A percentile compares a stretch with the other conserved stretches of the same genome.
Evolutionary conservation across 2,888 invertebrate genomes (phyloP).

Genomic region (Noctuana brunneofusca): DNA sequence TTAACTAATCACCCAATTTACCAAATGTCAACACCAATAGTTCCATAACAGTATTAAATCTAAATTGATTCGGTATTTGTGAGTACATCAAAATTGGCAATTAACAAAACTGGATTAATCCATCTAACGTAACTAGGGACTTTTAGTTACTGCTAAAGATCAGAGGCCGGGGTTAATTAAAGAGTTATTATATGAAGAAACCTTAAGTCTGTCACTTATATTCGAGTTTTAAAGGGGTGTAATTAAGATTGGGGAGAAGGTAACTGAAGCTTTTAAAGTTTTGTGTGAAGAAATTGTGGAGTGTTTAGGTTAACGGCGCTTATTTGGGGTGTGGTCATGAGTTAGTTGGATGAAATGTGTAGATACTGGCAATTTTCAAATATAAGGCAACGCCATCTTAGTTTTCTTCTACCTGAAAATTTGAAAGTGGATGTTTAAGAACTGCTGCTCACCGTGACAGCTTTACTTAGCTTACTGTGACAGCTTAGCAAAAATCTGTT

Average conservation of each 20-base stretch:
- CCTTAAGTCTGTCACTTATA: background rate
- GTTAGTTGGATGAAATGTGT: too few relatives aligned
- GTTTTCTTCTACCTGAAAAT: too few relatives aligned
- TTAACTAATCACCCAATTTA: background rate
- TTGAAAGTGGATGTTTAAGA: too few relatives aligned
- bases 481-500: too few relatives aligned
- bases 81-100: conserved; percentile 41
- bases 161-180: conserved; percentile 40
- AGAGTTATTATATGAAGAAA: conserved; percentile 16
- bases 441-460: too few relatives aligned
- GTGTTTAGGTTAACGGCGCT: background rate
- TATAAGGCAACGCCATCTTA: too few relatives aligned
- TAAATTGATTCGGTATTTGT: conserved; percentile 6
- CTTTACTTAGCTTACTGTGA: too few relatives aligned
- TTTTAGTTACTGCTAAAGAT: conserved; percentile 37
- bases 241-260: conserved; percentile 1
- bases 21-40: background rate
- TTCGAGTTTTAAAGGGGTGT: background rate
- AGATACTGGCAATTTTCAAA: too few relatives aligned
- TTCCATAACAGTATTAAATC: background rate
- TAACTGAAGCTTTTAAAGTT: background rate
- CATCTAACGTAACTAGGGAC: conserved; percentile 33
- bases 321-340: background rate
- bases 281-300: background rate
- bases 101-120: conserved; percentile 50